phyloP scores from a whole-genome alignment of 2,888 invertebrate species.

The Steinernema scapterisci region DNA sequence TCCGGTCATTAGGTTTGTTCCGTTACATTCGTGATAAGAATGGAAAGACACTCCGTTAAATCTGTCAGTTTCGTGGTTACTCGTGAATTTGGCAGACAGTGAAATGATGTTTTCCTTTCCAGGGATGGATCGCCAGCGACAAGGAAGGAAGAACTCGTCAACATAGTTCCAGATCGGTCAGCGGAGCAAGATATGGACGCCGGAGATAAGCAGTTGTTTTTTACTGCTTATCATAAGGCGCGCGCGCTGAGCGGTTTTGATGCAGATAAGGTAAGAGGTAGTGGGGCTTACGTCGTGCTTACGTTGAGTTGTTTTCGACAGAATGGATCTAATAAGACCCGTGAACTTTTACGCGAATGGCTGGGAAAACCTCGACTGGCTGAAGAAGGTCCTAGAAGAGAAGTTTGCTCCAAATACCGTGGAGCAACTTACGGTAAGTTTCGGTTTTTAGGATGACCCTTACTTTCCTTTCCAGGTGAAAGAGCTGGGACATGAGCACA shows the following conservation, averaged over 20 bases:
- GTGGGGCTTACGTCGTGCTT: not conserved
- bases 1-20: too few relatives aligned
- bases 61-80: too few relatives aligned
- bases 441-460: not conserved
- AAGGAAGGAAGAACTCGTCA: too few relatives aligned
- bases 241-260: not conserved
- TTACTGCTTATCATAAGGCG: not conserved
- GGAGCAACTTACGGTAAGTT: not conserved
- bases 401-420: not conserved
- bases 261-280: not conserved
- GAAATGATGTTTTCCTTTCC: too few relatives aligned
- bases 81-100: too few relatives aligned
- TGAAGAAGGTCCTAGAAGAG: not conserved
- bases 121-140: too few relatives aligned
- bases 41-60: too few relatives aligned
- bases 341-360: conserved; percentile 3
- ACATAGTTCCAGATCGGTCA: too few relatives aligned
- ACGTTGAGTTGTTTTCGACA: not conserved
- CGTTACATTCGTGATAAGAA: too few relatives aligned
- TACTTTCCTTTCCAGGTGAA: not conserved
- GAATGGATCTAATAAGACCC: not conserved
- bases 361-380: conserved; percentile 13
- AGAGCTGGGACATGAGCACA: not conserved
- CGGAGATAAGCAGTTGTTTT: conserved; percentile 29
- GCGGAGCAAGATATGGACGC: too few relatives aligned